A percentile compares a stretch with the other conserved stretches of the same genome.
Conservation (phyloP, 2,113 vertebrate genomes). For the Amblyornis subalaris region DNA sequence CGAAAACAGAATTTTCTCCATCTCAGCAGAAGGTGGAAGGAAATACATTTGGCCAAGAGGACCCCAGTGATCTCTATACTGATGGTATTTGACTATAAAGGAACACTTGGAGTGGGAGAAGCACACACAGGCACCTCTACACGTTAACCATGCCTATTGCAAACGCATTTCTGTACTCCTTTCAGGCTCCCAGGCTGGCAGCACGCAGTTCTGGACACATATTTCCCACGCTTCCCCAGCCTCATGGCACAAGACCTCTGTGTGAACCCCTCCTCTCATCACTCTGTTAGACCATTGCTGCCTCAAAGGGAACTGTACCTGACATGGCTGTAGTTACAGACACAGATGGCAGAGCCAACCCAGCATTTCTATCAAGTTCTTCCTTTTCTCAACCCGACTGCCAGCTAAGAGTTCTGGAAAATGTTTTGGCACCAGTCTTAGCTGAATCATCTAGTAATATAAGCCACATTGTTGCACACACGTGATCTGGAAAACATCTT, state of each 20-base stretch:
- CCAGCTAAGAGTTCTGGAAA: neutral
- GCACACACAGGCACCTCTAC: neutral
- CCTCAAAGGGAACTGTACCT: neutral
- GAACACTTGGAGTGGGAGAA: neutral
- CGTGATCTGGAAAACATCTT: conserved; percentile 18
- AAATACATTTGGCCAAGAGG: conserved; percentile 21
- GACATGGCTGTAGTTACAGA: neutral
- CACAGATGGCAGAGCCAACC: neutral
- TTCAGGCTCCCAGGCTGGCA: neutral
- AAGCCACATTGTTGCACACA: conserved; percentile 25
- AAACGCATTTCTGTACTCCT: neutral
- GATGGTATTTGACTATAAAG: conserved; percentile 13
- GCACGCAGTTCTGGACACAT: neutral
- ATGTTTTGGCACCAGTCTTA: neutral
- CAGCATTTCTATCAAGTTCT: neutral
- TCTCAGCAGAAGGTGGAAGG: conserved; percentile 48
- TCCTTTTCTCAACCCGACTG: neutral
- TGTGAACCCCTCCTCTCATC: neutral
- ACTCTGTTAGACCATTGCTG: neutral
- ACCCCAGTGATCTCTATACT: neutral
- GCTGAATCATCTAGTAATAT: conserved; percentile 26
- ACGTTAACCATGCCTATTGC: neutral
- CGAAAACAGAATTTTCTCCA: conserved; percentile 58
- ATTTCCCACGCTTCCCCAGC: neutral
- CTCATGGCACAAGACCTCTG: neutral